A percentile compares a stretch with the other conserved stretches of the same genome.
phyloP scores from a whole-genome alignment of 2,113 vertebrate genomes.

The Hemicordylus capensis region DNA sequence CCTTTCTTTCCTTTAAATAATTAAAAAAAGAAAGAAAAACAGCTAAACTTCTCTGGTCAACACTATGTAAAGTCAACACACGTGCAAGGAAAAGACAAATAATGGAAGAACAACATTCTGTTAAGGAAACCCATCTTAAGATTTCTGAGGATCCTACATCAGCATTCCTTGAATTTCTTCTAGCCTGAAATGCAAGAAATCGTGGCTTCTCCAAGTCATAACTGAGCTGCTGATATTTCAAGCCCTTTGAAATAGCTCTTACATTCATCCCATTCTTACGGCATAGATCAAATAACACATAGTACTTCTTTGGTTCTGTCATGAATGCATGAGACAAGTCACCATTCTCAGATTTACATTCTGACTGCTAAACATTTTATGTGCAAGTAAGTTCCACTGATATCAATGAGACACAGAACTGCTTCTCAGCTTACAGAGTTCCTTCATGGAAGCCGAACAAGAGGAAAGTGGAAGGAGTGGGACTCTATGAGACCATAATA shows the following conservation, averaged over 20 bases:
- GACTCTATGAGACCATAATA: neutral
- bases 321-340: neutral
- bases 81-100: neutral
- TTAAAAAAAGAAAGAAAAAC: neutral
- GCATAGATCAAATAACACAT: neutral
- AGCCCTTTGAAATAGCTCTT: neutral
- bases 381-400: neutral
- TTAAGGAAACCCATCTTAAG: neutral
- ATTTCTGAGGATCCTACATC: neutral
- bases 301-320: neutral
- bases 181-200: neutral
- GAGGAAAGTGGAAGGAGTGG: neutral
- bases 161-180: neutral
- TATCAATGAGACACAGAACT: neutral
- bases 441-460: neutral
- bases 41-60: neutral
- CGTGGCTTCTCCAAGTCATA: neutral
- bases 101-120: rapidly evolving
- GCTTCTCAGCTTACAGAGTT: neutral
- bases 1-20: neutral
- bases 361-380: neutral
- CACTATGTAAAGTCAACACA: neutral
- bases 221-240: neutral
- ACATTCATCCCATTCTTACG: neutral
- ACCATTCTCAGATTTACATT: neutral